Evolutionary conservation across 1,140 invertebrate genomes (phyloP).

Genomic region (Agrypnia vestita): DNA sequence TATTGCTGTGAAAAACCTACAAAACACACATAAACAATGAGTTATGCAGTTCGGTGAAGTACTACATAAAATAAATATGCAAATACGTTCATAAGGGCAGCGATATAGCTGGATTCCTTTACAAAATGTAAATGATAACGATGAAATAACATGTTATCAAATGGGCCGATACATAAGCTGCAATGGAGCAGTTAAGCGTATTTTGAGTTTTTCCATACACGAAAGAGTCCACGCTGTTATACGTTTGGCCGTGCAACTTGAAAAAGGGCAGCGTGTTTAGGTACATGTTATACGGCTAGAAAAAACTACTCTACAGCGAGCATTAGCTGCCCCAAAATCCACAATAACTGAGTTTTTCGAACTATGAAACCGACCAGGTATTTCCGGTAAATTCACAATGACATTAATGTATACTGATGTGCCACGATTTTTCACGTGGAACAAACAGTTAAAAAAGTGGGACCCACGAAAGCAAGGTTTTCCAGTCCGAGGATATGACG

Average conservation of each 20-base stretch:
- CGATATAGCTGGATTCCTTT: conserved; percentile 63
- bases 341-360: conserved; percentile 64
- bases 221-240: no score
- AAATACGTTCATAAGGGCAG: conserved; percentile 70
- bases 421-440: conserved; percentile 17
- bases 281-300: no score
- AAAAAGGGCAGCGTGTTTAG: conserved; percentile 66
- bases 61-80: conserved; percentile 71
- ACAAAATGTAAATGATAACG: no score
- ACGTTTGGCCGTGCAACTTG: conserved; percentile 66
- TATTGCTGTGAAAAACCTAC: conserved; percentile 69
- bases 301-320: conserved; percentile 64
- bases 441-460: neutral
- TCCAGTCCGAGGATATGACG: neutral
- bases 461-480: conserved; percentile 18
- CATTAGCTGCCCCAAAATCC: conserved; percentile 48
- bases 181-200: conserved; percentile 68
- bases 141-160: conserved; percentile 62
- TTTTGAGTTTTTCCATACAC: conserved; percentile 64
- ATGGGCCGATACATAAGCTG: conserved; percentile 68
- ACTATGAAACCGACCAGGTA: conserved; percentile 53
- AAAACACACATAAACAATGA: conserved; percentile 73
- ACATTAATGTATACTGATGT: conserved; percentile 10
- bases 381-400: no score
- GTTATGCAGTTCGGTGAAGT: conserved; percentile 72